phyloP scores from a whole-genome alignment of 92 coral and sea anemone species.

The Blastomussa wellsi region DNA sequence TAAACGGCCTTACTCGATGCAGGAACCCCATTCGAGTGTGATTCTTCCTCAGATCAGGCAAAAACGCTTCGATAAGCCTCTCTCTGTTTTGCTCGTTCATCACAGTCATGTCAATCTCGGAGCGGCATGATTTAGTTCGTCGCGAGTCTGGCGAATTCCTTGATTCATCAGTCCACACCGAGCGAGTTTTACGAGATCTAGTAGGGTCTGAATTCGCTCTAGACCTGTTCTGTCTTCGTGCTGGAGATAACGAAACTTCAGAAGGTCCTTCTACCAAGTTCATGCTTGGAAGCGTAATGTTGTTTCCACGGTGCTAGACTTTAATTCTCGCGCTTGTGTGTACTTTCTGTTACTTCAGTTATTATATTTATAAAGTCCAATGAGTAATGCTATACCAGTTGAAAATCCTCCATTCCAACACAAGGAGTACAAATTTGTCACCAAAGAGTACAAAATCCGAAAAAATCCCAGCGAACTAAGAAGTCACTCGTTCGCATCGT shows the following conservation, averaged over 20 bases:
- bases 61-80: conserved; percentile 69
- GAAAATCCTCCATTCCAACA: neutral
- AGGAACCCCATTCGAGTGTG: conserved; percentile 81
- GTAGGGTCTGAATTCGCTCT: conserved; percentile 53
- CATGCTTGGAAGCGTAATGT: conserved; percentile 13
- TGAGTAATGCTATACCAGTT: neutral
- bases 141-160: conserved; percentile 39
- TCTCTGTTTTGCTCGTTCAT: conserved; percentile 78
- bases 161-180: conserved; percentile 1
- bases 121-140: conserved; percentile 66
- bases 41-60: conserved; percentile 81
- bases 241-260: neutral
- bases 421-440: neutral
- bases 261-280: conserved; percentile 1
- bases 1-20: conserved; percentile 73
- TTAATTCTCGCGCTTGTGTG: conserved; percentile 1
- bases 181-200: conserved; percentile 10
- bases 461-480: neutral
- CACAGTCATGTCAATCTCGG: conserved; percentile 78
- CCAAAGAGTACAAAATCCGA: neutral
- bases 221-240: conserved; percentile 14
- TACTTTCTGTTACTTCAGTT: conserved; percentile 10
- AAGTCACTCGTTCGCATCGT: neutral
- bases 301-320: conserved; percentile 10
- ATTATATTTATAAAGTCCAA: conserved; percentile 24